phyloP scores from a whole-genome alignment of 2,797 vertebrate species.

The Limnodromus scolopaceus region DNA sequence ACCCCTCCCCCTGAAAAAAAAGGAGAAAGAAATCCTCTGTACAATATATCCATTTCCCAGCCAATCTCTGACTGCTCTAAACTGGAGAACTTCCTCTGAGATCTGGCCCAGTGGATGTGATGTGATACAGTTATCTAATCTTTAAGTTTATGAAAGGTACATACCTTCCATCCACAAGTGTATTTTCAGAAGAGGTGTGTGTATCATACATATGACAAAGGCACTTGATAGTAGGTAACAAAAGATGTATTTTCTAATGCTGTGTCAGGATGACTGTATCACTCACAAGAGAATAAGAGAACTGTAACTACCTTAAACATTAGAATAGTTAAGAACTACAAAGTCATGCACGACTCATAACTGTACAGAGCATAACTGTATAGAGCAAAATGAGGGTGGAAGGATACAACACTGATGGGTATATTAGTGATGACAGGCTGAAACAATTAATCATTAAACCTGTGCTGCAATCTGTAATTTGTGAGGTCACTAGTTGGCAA shows the following conservation, averaged over 20 bases:
- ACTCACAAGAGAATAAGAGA: neutral
- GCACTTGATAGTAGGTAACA: neutral
- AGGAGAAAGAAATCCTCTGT: neutral
- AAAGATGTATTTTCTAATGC: neutral
- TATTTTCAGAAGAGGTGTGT: constrained; percentile 40
- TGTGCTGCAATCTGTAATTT: neutral
- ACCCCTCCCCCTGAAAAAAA: too few relatives aligned
- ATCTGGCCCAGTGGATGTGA: neutral
- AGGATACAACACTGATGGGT: neutral
- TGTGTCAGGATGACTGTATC: neutral
- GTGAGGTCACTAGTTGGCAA: neutral
- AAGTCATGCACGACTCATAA: neutral
- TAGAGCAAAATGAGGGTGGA: neutral
- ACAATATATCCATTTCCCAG: neutral
- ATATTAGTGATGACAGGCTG: neutral
- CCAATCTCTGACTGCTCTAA: neutral
- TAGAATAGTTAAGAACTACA: neutral
- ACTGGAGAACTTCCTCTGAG: neutral
- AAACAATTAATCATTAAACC: neutral
- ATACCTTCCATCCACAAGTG: constrained; percentile 17
- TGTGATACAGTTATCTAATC: constrained; percentile 46
- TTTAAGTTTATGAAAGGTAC: constrained; percentile 12
- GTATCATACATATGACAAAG: neutral
- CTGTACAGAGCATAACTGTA: neutral
- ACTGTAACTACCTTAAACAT: neutral